A percentile compares a stretch with the other conserved stretches of the same genome.
These are phyloP conservation scores for Pristionchus exspectatus DNA, from an alignment of 2,888 invertebrate species.

Conservation along the genomic window DNA sequence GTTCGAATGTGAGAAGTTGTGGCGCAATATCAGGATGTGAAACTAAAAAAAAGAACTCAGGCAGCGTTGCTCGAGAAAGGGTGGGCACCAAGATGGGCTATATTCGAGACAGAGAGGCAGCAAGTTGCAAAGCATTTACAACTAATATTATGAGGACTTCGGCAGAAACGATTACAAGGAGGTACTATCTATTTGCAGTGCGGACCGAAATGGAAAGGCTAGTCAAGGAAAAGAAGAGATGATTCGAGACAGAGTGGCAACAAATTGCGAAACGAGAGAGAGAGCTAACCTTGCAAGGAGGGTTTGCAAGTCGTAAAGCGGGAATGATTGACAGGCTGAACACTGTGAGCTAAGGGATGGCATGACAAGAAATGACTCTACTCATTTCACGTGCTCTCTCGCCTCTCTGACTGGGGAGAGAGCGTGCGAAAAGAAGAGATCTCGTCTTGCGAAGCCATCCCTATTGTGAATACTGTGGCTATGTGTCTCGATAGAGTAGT, in stretches of 20 bases:
- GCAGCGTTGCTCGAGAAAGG: too few species aligned
- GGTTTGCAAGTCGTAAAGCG: conserved; percentile 22
- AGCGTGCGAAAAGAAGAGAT: too few species aligned
- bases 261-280: not conserved
- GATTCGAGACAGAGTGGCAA: not conserved
- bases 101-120: not conserved
- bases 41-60: not conserved
- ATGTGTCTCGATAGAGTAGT: too few species aligned
- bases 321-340: not conserved
- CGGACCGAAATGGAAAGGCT: not conserved
- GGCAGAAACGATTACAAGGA: too few species aligned
- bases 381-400: not conserved
- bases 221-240: not conserved
- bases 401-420: not conserved
- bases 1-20: too few species aligned
- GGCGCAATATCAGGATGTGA: too few species aligned
- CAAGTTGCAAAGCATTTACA: too few species aligned
- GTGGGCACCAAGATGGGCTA: not conserved
- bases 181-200: too few species aligned
- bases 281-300: not conserved
- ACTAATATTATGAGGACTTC: too few species aligned
- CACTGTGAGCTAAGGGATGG: not conserved
- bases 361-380: not conserved
- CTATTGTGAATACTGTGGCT: too few species aligned
- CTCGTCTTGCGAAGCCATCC: too few species aligned